Evolutionary conservation across 2,797 vertebrate species (phyloP), one percentile per base, ranked within the genome.

Genomic region (Arctocebus calabarensis): DNA sequence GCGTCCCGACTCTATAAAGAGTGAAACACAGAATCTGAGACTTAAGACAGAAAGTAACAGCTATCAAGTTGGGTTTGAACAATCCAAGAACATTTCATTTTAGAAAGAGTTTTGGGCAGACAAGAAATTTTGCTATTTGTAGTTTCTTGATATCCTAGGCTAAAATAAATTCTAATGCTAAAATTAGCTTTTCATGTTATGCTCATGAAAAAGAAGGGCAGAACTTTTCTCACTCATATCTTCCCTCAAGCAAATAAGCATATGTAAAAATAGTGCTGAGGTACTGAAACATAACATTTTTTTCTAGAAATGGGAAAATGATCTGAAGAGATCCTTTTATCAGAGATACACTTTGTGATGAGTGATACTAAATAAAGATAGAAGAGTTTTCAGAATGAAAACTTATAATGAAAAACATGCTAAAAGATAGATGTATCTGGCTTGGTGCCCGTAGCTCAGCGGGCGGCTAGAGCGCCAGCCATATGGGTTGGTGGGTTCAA

Each of bases 71-170:
- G 29, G n/a, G 92, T 88, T 92, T 94, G 37, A 96, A 93, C 11
- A 98, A 97, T 55, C 77, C 25, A 90, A 73, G 64, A 95, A 64
- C 59, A 94, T 82, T 97, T 97, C 95, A 83, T 95, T 96, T 96
- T 88, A 2, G 68, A 89, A 93, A 94, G 84, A 68, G n/a, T 93
- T 45, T 97, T 20, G 68, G 68, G 71, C 22, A 85, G 34, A 5
- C 13, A 9, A 90, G 45, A 91, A 57, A 93, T 81, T 90, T 93
- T 45, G 40, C 5, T 96, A 59, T 87, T 83, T 96, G 3, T 75
- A 23, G 93, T 96, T 66, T 97, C 90, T 59, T 96, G 57, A 94
- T 95, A 94, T 96, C 68, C n/a, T 96, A 92, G 77, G 84, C 55
- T 95, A 88, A 96, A 95, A 96, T 34, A 92, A 93, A 92, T 84